Base-by-base conservation (phyloP, 2,888 invertebrate species). In the Sphecodes monilicornis region DNA sequence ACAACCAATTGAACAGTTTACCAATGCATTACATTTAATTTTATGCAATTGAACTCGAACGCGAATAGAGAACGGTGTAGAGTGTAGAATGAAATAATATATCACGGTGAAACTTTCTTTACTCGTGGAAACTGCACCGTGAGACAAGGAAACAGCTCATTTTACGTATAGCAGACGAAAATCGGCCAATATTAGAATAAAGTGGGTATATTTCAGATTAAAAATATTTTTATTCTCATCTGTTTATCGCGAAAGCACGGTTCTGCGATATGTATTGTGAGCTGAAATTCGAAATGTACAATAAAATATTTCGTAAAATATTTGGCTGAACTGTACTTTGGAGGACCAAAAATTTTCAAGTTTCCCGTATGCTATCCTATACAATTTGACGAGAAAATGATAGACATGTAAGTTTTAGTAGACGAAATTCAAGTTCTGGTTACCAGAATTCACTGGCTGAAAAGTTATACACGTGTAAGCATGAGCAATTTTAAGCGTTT, bases 121-220 rank as follows among this genome's bases (percentile, higher is more conserved):
- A 32, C 64, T 70, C 46, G 75, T 75, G 74, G 70, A 80, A 82
- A 82, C 64, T 39, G 50, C 82, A 46, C 46, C 82, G 82, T 82
- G 82, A 41, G 60, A 75, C 36, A 39, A 39, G n/a, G 50, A n/a
- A 64, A 36, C 18, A n/a, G 66, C 66, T 72, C 78, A 60, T 41
- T 11, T 71, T 50, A 64, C 29, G 22, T 54, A 43, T 36, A 80
- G 39, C 71, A 39, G 71, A 50, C 50, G 4, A 64, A 32, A 26
- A 74, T 69, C 74, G 22, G 57, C 6, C 36, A 41, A 66, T 22
- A 11, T 64, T 46, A 18, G 39, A 36, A 13, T 4, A 70, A 32
- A 72, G 39, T 32, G 11, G 16, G 0, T 29, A 16, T 18, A 43
- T 22, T n/a, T n/a, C 18, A 46, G 10, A 54, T 54, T n/a, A 22